phyloP scores from a whole-genome alignment of 2,797 vertebrate genomes.

The Hoplostethus mediterraneus region DNA sequence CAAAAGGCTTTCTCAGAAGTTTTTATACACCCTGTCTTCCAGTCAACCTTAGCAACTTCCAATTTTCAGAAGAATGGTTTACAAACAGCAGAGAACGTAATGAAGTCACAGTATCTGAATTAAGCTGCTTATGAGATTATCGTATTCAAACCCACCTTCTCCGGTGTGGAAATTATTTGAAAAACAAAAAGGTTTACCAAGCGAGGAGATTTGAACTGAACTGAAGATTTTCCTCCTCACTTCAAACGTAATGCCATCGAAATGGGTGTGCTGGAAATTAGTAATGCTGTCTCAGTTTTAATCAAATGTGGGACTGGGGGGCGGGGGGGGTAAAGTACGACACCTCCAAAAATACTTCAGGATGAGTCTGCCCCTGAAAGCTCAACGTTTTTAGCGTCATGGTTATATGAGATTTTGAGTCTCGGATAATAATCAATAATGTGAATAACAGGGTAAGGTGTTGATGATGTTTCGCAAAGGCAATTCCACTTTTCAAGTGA shows the following conservation, averaged over 20 bases:
- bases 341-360: conserved; percentile 58
- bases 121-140: conserved; percentile 86
- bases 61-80: conserved; percentile 75
- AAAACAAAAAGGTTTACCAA: conserved; percentile 78
- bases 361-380: conserved; percentile 32
- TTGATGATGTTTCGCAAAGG: conserved; percentile 40
- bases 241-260: conserved; percentile 74
- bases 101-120: conserved; percentile 84
- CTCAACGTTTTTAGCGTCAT: conserved; percentile 36
- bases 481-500: conserved; percentile 29
- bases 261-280: conserved; percentile 72
- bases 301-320: conserved; percentile 68
- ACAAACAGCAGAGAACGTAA: conserved; percentile 81
- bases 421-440: conserved; percentile 55
- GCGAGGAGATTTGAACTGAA: conserved; percentile 72
- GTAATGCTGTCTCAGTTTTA: conserved; percentile 73
- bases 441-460: conserved; percentile 49
- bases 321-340: conserved; percentile 25
- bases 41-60: conserved; percentile 59
- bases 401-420: conserved; percentile 62
- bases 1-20: conserved; percentile 59
- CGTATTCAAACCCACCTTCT: conserved; percentile 80
- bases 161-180: conserved; percentile 82
- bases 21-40: conserved; percentile 51
- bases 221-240: conserved; percentile 80